phyloP scores from a whole-genome alignment of 2,888 invertebrate genomes.

The Hofmannophila pseudospretella region DNA sequence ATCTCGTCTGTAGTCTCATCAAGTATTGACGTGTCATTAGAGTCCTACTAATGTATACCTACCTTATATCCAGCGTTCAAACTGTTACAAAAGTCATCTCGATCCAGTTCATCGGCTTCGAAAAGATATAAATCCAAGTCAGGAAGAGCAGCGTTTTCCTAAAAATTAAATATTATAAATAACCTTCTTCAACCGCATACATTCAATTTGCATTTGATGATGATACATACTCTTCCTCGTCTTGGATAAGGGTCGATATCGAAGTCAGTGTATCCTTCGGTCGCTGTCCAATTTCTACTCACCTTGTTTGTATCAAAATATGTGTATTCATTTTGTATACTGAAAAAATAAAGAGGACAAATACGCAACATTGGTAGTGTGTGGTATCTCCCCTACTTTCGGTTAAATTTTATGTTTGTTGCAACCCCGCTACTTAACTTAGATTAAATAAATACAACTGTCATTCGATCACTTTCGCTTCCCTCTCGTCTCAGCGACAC shows the following conservation, averaged over 20 bases:
- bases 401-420: too few relatives aligned
- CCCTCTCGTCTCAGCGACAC: too few relatives aligned
- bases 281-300: constrained; percentile 25
- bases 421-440: too few relatives aligned
- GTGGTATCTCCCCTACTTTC: too few relatives aligned
- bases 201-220: neutral
- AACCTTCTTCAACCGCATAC: neutral
- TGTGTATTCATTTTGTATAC: constrained; percentile 26
- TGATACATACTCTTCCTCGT: constrained; percentile 32
- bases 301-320: constrained; percentile 18
- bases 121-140: constrained; percentile 25
- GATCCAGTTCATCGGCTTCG: constrained; percentile 8
- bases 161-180: neutral
- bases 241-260: constrained; percentile 24
- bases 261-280: constrained; percentile 24
- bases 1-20: too few relatives aligned
- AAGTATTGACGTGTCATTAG: too few relatives aligned
- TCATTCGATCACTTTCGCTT: too few relatives aligned
- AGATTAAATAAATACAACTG: too few relatives aligned
- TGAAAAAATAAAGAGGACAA: too few relatives aligned
- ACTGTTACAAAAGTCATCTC: constrained; percentile 26
- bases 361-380: too few relatives aligned
- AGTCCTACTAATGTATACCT: too few relatives aligned
- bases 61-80: constrained; percentile 34
- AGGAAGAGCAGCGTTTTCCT: constrained; percentile 28